Conservation (phyloP, 1,140 invertebrate genomes). For the Helicoverpa armigera region DNA sequence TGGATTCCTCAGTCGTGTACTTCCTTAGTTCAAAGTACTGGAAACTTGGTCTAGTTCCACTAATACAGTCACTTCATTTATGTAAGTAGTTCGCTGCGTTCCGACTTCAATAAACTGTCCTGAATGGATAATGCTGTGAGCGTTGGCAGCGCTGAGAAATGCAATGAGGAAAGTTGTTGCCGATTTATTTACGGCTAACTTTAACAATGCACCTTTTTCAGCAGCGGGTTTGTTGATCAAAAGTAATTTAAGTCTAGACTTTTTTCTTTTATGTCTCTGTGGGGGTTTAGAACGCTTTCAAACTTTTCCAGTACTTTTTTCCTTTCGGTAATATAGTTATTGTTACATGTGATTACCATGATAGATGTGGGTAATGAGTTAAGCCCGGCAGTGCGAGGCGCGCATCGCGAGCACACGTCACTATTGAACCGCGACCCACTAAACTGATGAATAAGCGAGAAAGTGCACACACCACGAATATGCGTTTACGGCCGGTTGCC, state of each 20-base stretch:
- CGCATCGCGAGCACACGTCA: conserved; percentile 47
- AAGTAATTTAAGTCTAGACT: neutral
- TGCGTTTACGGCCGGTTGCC: conserved; percentile 56
- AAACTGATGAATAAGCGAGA: conserved; percentile 71
- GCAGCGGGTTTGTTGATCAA: neutral
- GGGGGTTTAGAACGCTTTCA: neutral
- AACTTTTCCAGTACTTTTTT: too few species aligned
- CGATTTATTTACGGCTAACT: conserved; percentile 22
- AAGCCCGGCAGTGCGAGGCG: conserved; percentile 39
- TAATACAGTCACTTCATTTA: conserved; percentile 45
- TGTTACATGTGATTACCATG: too few species aligned
- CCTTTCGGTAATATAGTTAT: too few species aligned
- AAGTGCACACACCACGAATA: conserved; percentile 64
- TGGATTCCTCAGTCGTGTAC: neutral
- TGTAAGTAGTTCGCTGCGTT: conserved; percentile 44
- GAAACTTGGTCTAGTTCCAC: conserved; percentile 35
- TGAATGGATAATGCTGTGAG: conserved; percentile 31
- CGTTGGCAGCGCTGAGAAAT: conserved; percentile 6
- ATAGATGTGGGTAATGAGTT: neutral
- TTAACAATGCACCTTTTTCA: conserved; percentile 14
- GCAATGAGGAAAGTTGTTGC: conserved; percentile 21
- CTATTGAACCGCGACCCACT: conserved; percentile 65
- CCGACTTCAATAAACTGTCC: conserved; percentile 30
- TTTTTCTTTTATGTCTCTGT: neutral
- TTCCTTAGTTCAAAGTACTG: conserved; percentile 18